Conservation (phyloP, 2,888 invertebrate species). For the Dryadula phaetusa region DNA sequence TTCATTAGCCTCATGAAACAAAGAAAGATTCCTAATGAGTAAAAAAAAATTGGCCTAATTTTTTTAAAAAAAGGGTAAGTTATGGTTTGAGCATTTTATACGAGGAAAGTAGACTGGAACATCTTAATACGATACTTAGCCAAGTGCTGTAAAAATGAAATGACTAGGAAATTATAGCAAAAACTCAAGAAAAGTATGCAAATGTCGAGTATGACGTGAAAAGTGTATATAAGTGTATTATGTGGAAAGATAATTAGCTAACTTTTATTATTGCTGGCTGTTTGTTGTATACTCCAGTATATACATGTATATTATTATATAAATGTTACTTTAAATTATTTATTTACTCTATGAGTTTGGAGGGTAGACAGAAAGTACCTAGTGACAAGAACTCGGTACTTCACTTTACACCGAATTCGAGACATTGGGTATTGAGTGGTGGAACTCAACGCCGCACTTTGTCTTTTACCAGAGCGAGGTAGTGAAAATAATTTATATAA, state of each 20-base stretch:
- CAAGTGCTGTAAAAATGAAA: slow-evolving; percentile 7
- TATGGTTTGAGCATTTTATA: neutral
- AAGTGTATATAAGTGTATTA: slow-evolving; percentile 2
- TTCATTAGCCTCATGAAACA: too few relatives aligned
- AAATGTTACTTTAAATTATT: neutral
- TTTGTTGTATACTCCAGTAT: neutral
- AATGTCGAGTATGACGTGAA: slow-evolving; percentile 12
- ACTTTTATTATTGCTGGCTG: neutral
- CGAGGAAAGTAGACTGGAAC: neutral
- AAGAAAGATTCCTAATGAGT: neutral
- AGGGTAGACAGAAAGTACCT: too few relatives aligned
- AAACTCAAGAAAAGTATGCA: slow-evolving; percentile 22
- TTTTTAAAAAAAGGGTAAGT: neutral
- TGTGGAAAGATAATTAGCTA: slow-evolving; percentile 17
- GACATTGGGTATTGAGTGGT: too few relatives aligned
- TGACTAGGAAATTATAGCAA: slow-evolving; percentile 13
- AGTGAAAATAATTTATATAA: too few relatives aligned
- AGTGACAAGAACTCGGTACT: too few relatives aligned
- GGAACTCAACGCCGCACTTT: too few relatives aligned
- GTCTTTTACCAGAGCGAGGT: too few relatives aligned
- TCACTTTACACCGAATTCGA: too few relatives aligned
- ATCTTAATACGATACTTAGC: slow-evolving; percentile 16
- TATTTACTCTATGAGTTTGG: too few relatives aligned
- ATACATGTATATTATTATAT: neutral
- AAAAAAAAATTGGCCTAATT: neutral